Evolutionary conservation across 2,113 vertebrate species (phyloP), one percentile per base, ranked within the genome.

Genomic region (Zosterops japonicus): DNA sequence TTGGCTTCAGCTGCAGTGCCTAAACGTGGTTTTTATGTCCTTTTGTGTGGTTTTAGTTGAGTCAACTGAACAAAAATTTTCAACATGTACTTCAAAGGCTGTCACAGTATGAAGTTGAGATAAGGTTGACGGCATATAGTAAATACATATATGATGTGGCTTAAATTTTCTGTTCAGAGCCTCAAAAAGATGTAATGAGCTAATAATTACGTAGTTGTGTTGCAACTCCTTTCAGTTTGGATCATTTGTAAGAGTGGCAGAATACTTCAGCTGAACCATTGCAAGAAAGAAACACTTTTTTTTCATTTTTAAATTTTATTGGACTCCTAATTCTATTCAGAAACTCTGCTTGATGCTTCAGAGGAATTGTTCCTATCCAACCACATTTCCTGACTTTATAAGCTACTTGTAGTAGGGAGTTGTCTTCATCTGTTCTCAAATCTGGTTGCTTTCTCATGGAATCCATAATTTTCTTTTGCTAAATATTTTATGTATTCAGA

Each of bases 111-210:
- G 36, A 60, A 57, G 25, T 67, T 83, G 25, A 14, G 61, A 8
- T n/a, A 33, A 35, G 9, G 31, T 44, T n/a, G 57, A 14, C 69
- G 57, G 17, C 19, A 5, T 36, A 33, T 41, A 29, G 28, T 44
- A 63, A 64, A 39, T 46, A 39, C 5, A 17, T 0, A 1, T 50
- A 24, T 35, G 72, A 28, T 3, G 2, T 12, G 4, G 56, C 57
- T 78, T 88, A 70, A 50, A 55, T 55, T 65, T 41, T 78, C 44
- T 60, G 14, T 72, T 89, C 29, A 65, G 28, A 59, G 17, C 23
- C 41, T 88, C 27, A 68, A 35, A 88, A 87, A 86, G 35, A 25
- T 75, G 31, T 52, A 5, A 44, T 2, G 1, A 87, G 18, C 53
- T 47, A 50, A 31, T 41, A 56, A 76, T 81, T 64, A 25, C 0